Base-by-base conservation (phyloP, 2,888 invertebrate genomes). In the Luperina nickerlii region DNA sequence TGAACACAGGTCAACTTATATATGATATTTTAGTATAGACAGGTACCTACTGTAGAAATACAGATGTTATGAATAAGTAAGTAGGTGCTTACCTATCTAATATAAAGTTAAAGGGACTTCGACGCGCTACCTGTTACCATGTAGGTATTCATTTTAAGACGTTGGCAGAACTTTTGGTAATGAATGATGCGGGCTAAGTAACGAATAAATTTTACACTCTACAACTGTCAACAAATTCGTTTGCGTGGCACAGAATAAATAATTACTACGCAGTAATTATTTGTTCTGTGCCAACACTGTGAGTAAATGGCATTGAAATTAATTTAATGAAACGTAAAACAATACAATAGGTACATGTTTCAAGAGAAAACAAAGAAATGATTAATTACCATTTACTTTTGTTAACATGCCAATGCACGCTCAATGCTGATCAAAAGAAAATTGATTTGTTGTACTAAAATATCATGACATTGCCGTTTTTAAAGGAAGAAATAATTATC, bases 331-430 rank as follows among this genome's bases (percentile, higher is more conserved):
- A 60, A 32, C 45, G 20, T 62, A 20, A 60, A 73, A 73, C 7
- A 73, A 48, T 76, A 60, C 24, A 45, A 75, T 42, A 42, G 11
- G 9, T 72, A 32, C 18, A 13, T 48, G 20, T 15, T 62, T 76
- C n/a, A 32, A 38, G 9, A 48, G 7, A 48, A 72, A 48, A 76
- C 15, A 38, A 27, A 15, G n/a, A 73, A 48, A 2, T 62, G 60
- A 70, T 79, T 60, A 78, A 78, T 70, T 66, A 65, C 60, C 4
- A 6, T 45, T 48, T n/a, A 66, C 57, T 27, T 69, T 57, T 78
- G 32, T 67, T 62, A 27, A 67, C 13, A 32, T 74, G 65, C 69
- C 24, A 54, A 42, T 74, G 4, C n/a, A 27, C 13, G 27, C 48
- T 48, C n/a, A 48, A 7, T 48, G 48, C 20, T 48, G 11, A 27